phyloP scores from a whole-genome alignment of 2,113 vertebrate genomes.

The Rhea pennata region DNA sequence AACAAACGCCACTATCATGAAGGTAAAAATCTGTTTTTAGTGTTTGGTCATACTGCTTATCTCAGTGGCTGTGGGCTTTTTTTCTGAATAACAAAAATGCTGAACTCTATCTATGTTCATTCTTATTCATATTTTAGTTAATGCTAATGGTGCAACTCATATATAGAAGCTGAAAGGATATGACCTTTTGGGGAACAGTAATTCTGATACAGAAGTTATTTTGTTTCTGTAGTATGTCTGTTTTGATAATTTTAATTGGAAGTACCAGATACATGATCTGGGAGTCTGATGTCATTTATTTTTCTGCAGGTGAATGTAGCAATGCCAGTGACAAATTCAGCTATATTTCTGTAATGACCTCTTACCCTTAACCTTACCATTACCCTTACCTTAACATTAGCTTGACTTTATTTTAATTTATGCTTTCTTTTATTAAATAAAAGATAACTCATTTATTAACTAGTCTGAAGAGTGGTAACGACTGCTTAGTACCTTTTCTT shows the following conservation, averaged over 20 bases:
- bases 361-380: neutral
- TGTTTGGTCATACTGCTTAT: neutral
- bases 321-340: neutral
- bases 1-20: constrained; percentile 96
- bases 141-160: neutral
- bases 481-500: neutral
- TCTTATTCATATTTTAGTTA: neutral
- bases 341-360: neutral
- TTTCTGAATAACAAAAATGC: neutral
- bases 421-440: neutral
- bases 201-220: neutral
- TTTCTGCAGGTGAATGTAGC: neutral
- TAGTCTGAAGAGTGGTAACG: neutral
- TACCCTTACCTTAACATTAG: neutral
- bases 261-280: neutral
- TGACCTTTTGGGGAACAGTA: neutral
- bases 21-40: constrained; percentile 72
- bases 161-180: neutral
- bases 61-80: neutral
- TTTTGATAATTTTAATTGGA: neutral
- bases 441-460: neutral
- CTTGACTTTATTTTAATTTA: neutral
- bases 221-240: neutral
- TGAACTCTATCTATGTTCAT: neutral
- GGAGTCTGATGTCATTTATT: neutral